Evolutionary conservation across 2,888 invertebrate genomes (phyloP).

Genomic region (Agonopterix alstromeriana): DNA sequence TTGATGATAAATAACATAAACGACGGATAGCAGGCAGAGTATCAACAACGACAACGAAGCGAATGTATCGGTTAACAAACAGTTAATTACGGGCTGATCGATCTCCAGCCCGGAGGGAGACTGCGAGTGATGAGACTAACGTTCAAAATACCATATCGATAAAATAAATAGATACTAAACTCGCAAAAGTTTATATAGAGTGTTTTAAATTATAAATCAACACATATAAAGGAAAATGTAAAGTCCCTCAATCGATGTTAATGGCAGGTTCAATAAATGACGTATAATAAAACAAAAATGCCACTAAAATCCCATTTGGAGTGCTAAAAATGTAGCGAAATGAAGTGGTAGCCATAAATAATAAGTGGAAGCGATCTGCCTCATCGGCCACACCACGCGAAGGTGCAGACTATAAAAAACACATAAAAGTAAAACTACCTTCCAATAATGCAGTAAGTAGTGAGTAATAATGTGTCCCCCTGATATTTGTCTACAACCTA

Average conservation of each 20-base stretch:
- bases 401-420: conserved; percentile 5
- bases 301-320: conserved; percentile 2
- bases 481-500: no score
- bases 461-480: no score
- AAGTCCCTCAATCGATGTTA: neutral
- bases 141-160: neutral
- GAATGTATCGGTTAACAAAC: conserved; percentile 55
- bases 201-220: no score
- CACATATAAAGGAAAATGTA: no score
- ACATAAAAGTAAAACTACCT: conserved; percentile 3
- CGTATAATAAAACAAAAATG: conserved; percentile 9
- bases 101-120: conserved; percentile 33
- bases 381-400: conserved; percentile 5
- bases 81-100: conserved; percentile 66
- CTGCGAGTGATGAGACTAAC: conserved; percentile 10
- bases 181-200: no score
- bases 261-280: neutral
- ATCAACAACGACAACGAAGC: conserved; percentile 17
- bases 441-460: no score
- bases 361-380: conserved; percentile 6
- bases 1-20: neutral
- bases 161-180: neutral
- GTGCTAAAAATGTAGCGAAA: conserved; percentile 8
- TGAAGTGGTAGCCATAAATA: conserved; percentile 9
- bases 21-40: neutral